Evolutionary conservation across 2,113 vertebrate genomes (phyloP).

Genomic region (Acanthisitta chloris): DNA sequence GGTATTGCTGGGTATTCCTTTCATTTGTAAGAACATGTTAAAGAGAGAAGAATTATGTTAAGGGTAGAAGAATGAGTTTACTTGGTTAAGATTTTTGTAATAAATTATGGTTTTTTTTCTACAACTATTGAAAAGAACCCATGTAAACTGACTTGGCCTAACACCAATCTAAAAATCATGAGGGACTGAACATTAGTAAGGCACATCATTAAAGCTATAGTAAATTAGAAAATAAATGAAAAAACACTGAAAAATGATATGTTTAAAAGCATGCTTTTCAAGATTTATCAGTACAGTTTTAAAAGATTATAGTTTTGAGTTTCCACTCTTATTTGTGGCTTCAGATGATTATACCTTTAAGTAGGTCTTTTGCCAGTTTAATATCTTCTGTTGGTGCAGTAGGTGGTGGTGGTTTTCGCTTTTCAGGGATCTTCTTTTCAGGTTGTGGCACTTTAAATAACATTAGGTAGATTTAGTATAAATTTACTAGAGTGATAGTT

Average conservation of each 20-base stretch:
- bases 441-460: conserved; percentile 78
- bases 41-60: neutral
- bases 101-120: neutral
- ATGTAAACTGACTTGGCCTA: neutral
- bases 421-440: conserved; percentile 77
- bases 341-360: conserved; percentile 76
- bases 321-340: conserved; percentile 7
- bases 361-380: conserved; percentile 72
- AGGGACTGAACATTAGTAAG: neutral
- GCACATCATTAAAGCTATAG: neutral
- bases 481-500: neutral
- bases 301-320: neutral
- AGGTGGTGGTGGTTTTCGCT: conserved; percentile 69
- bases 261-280: conserved; percentile 23
- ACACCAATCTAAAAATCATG: neutral
- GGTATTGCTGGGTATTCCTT: neutral
- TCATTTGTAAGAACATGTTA: neutral
- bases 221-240: neutral
- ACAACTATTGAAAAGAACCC: neutral
- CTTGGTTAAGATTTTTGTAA: neutral
- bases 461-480: conserved; percentile 65
- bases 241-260: neutral
- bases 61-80: neutral
- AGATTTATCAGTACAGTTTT: conserved; percentile 10
- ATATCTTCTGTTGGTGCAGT: conserved; percentile 73